phyloP scores from a whole-genome alignment of 2,113 vertebrate genomes.

The Asarcornis scutulata region DNA sequence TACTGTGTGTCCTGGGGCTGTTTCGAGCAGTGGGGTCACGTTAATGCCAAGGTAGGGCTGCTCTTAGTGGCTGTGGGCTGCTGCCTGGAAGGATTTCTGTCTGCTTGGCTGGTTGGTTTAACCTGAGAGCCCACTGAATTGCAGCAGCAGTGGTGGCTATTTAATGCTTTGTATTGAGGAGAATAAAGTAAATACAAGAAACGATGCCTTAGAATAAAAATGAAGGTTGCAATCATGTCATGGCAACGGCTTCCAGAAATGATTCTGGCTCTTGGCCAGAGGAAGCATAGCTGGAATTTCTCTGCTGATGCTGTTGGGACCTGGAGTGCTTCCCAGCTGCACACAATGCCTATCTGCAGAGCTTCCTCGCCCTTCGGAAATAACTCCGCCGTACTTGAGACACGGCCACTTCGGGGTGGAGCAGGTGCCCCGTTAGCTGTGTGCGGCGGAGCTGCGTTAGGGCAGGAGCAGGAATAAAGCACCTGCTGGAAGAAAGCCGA shows the following conservation, averaged over 20 bases:
- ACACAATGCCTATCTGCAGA: neutral
- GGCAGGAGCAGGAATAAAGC: neutral
- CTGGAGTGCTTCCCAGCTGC: neutral
- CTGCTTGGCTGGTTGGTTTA: neutral
- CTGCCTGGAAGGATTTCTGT: neutral
- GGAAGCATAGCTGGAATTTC: slow-evolving; percentile 23
- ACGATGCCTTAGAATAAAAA: slow-evolving; percentile 33
- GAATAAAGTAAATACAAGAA: slow-evolving; percentile 20
- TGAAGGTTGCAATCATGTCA: slow-evolving; percentile 27
- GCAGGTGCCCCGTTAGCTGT: neutral
- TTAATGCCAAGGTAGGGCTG: neutral
- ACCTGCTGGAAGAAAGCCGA: neutral
- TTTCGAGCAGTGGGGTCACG: neutral
- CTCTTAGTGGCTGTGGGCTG: neutral
- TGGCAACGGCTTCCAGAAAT: slow-evolving; percentile 53
- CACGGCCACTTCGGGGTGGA: neutral
- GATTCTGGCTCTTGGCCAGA: slow-evolving; percentile 32
- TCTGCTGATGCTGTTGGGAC: slow-evolving; percentile 15
- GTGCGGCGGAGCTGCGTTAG: neutral
- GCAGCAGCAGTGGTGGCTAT: neutral
- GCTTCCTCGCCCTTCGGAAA: neutral
- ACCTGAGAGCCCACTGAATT: neutral
- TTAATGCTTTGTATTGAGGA: slow-evolving; percentile 16
- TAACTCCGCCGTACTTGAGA: neutral
- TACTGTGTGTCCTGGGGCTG: neutral